Evolutionary conservation across 1,140 invertebrate species (phyloP), one percentile per base, ranked within the genome.

Genomic region (Pentalonia nigronervosa): DNA sequence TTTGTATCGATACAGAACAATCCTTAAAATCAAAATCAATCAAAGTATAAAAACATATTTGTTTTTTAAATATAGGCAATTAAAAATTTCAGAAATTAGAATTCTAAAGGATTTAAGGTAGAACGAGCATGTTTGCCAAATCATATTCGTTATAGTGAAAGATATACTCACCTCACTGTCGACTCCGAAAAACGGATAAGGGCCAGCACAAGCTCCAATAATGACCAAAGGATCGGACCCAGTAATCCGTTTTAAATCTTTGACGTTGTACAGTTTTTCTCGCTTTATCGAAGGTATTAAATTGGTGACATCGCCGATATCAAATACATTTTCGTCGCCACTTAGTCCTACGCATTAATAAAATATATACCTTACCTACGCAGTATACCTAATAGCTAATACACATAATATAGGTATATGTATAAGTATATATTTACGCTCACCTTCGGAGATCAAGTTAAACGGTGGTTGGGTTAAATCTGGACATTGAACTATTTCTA

Each of bases 161-260:
- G 20, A 53, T 17, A 88, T 88, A 89, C 94, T 95, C 95, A 98
- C 97, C 96, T 99, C 98, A 95, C 97, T 97, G 95, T 98, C 98
- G 60, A 96, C 96, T 7, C 97, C 97, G 34, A 97, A 95, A 94
- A 96, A 96, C 36, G 97, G 97, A 96, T 96, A 97, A 41, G 98
- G 98, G 9, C 98, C 98, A 45, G 98, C 98, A 41, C 98, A 98
- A 86, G 98, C 98, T 89, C 99, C 98, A 91, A 98, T 96, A 81
- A 98, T 95, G 95, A 97, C 97, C 76, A 96, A 95, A 86, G 96
- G 96, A 90, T 97, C 95, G 94, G 95, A 95, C 94, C 96, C 94
- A 50, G 97, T 95, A 9, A 94, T 93, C 76, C 94, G 83, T 45
- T 95, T 95, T 56, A 96, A 94, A 90, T 96, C 95, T 94, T 96